Evolutionary conservation across 1,140 invertebrate species (phyloP).

Genomic region (Dufourea novaeangliae): DNA sequence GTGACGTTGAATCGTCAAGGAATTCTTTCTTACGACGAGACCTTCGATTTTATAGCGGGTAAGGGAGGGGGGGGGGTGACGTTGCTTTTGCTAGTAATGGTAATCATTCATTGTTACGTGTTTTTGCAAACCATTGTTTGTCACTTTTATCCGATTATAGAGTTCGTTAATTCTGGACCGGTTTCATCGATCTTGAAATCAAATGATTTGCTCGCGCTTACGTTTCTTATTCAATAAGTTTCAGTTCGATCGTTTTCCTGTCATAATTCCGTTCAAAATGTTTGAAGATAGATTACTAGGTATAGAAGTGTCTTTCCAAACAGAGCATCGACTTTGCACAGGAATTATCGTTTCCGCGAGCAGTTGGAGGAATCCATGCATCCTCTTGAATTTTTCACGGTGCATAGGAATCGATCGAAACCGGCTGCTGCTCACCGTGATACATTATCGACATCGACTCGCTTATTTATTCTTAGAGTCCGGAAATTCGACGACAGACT

Average conservation of each 20-base stretch:
- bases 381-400: constrained; percentile 47
- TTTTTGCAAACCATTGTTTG: too few species aligned
- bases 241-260: too few species aligned
- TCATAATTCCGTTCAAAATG: not conserved
- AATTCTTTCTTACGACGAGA: too few species aligned
- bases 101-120: too few species aligned
- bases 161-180: too few species aligned
- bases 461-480: constrained; percentile 26
- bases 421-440: constrained; percentile 5
- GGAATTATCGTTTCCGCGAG: not conserved
- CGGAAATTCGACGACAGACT: constrained; percentile 15
- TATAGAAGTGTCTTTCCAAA: not conserved
- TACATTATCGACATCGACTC: constrained; percentile 43
- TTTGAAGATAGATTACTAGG: not conserved
- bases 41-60: not conserved
- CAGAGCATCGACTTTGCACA: not conserved
- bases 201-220: too few species aligned
- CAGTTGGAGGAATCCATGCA: not conserved
- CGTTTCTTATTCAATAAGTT: not conserved
- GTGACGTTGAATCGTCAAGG: too few species aligned
- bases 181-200: too few species aligned
- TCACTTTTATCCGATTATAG: too few species aligned
- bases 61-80: not conserved
- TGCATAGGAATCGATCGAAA: constrained; percentile 30
- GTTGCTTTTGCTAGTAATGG: too few species aligned